Conservation (phyloP, 1,140 invertebrate species). For the Trinorchestia longiramus region DNA sequence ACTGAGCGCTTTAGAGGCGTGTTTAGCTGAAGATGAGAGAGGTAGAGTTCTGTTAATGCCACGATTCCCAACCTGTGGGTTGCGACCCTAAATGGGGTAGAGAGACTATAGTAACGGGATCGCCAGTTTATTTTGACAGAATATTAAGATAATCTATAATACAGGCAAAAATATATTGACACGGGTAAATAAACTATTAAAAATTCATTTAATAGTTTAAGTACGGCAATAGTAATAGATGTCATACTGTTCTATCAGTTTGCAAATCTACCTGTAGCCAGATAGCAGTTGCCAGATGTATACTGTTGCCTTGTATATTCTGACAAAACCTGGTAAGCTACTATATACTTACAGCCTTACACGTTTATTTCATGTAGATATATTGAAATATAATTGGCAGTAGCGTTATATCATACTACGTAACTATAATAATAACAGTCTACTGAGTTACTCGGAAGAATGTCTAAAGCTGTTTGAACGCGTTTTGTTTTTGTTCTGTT, state of each 20-base stretch:
- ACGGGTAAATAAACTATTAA: neutral
- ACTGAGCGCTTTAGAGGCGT: too few species aligned
- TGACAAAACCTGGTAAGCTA: neutral
- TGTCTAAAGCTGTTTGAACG: neutral
- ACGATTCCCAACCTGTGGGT: neutral
- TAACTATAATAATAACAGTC: neutral
- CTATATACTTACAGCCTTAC: neutral
- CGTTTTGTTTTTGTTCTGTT: neutral
- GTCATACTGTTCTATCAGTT: neutral
- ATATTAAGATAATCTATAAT: neutral
- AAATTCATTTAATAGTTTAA: neutral
- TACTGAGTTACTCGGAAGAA: neutral
- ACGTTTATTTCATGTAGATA: neutral
- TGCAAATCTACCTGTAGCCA: neutral
- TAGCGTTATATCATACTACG: neutral
- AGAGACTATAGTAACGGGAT: neutral
- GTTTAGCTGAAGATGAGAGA: too few species aligned
- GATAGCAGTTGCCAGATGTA: neutral
- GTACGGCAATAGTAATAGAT: neutral
- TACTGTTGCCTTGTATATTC: neutral
- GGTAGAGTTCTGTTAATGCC: too few species aligned
- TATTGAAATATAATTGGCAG: neutral
- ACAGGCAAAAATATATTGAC: neutral
- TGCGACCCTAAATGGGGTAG: neutral
- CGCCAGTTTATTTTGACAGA: neutral